Evolutionary conservation across 35 echinoderm and acorn worm genomes (phyloP).

Genomic region (Ophioderma brevispina): DNA sequence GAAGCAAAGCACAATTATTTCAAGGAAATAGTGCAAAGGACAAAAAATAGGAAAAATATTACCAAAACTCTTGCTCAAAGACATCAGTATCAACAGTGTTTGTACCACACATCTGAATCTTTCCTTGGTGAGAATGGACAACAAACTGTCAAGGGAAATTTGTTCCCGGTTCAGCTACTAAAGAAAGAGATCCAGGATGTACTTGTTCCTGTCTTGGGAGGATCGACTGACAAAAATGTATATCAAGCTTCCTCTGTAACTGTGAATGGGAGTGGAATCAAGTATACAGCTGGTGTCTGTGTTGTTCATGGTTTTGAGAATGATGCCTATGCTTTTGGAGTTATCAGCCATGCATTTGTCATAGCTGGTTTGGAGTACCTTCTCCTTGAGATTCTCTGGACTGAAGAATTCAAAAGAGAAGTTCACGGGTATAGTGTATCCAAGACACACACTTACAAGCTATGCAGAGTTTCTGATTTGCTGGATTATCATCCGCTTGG

Average conservation of each 20-base stretch:
- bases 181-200: no score
- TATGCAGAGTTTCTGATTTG: background rate
- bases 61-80: conserved; percentile 38
- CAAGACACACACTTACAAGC: no score
- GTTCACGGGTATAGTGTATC: no score
- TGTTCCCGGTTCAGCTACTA: no score
- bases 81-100: conserved; percentile 50
- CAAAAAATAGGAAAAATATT: conserved; percentile 38
- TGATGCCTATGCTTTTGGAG: background rate
- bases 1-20: conserved; percentile 44
- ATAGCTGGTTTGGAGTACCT: background rate
- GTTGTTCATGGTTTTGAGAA: conserved; percentile 42
- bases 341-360: no score
- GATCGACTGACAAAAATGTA: background rate
- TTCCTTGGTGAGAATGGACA: conserved; percentile 12
- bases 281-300: background rate
- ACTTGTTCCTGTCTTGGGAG: background rate
- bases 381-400: background rate
- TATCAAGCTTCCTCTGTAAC: background rate
- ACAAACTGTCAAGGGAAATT: background rate
- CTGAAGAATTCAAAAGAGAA: background rate
- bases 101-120: background rate
- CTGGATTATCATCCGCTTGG: no score
- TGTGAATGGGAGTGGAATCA: background rate
- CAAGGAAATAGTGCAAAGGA: conserved; percentile 23